Evolutionary conservation across 2,888 invertebrate species (phyloP).

Genomic region (Polymixis flavicincta): DNA sequence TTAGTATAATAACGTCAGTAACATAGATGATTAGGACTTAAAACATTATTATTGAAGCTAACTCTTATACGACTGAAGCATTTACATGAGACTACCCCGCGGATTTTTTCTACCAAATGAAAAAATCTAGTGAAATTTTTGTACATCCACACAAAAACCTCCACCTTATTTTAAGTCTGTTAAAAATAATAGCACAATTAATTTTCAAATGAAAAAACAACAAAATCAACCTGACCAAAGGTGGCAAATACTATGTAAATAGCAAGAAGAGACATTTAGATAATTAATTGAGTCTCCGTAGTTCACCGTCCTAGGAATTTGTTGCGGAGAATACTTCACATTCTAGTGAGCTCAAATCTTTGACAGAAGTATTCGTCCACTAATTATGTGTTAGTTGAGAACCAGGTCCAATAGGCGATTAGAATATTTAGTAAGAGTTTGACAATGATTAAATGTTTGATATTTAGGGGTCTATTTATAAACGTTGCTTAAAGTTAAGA

Average conservation of each 20-base stretch:
- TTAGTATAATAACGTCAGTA: too few relatives aligned
- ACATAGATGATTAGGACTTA: too few relatives aligned
- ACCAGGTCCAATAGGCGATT: background rate
- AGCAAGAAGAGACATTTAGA: background rate
- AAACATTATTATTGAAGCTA: too few relatives aligned
- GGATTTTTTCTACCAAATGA: too few relatives aligned
- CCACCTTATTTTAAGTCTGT: too few relatives aligned
- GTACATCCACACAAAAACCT: too few relatives aligned
- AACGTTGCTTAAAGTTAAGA: too few relatives aligned
- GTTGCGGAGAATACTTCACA: background rate
- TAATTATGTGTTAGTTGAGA: background rate
- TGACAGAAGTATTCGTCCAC: background rate
- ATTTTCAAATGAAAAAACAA: background rate
- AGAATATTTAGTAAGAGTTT: background rate
- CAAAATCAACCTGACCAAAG: background rate
- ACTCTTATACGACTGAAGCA: too few relatives aligned
- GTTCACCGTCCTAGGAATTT: background rate
- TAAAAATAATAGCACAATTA: background rate
- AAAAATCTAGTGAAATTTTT: too few relatives aligned
- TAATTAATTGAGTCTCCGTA: conserved; percentile 10
- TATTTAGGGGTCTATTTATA: too few relatives aligned
- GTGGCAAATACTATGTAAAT: background rate
- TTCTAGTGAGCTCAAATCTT: conserved; percentile 4
- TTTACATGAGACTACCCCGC: too few relatives aligned
- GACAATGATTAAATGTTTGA: background rate